Conservation (phyloP, 35 echinoderm and acorn worm species). For the Diadema setosum region DNA sequence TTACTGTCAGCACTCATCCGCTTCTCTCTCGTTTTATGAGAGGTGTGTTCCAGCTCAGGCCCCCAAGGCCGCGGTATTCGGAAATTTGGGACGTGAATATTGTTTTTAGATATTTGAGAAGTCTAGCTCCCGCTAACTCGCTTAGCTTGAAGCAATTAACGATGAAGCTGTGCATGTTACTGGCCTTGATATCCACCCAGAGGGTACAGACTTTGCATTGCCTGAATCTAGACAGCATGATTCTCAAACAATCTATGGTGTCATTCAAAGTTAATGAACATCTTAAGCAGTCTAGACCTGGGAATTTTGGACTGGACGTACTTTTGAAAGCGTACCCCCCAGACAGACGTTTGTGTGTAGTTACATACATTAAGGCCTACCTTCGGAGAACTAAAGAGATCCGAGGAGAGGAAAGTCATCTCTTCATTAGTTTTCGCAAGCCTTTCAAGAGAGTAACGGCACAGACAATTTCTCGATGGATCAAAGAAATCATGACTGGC, state of each 20-base stretch:
- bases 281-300: conserved; percentile 31
- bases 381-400: background rate
- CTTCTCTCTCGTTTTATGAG: conserved; percentile 34
- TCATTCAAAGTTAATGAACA: background rate
- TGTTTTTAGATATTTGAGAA: conserved; percentile 42
- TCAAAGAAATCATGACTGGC: background rate
- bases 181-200: conserved; percentile 45
- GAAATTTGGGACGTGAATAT: conserved; percentile 61
- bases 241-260: background rate
- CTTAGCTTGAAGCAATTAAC: conserved; percentile 50
- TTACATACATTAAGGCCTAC: conserved; percentile 9
- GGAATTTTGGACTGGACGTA: background rate
- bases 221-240: background rate
- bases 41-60: conserved; percentile 62
- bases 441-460: background rate
- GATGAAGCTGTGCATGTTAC: conserved; percentile 31
- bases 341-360: conserved; percentile 35
- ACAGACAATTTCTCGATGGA: conserved; percentile 43
- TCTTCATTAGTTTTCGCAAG: conserved; percentile 54
- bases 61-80: conserved; percentile 37
- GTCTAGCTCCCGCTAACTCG: background rate
- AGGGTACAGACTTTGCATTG: conserved; percentile 35
- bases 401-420: background rate
- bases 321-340: conserved; percentile 29
- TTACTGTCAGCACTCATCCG: conserved; percentile 42